Conservation (phyloP, 1,140 invertebrate species). For the Aporrectodea caliginosa region DNA sequence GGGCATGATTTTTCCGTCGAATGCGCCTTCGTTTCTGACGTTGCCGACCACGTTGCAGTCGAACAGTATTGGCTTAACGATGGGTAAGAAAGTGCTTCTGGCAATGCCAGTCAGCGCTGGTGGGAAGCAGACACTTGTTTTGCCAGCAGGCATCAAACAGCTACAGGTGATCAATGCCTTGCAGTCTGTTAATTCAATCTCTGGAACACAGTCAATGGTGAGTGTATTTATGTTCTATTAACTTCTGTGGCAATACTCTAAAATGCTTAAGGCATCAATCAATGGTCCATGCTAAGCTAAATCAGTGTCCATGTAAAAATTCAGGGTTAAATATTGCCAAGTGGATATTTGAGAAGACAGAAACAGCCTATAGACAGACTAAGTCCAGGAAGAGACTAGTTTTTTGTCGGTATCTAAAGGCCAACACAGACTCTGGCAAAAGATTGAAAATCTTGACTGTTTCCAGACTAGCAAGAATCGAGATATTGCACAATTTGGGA, state of each 20-base stretch:
- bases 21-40: neutral
- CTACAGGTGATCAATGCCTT: neutral
- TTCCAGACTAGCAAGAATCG: too few relatives aligned
- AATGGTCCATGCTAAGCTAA: neutral
- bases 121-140: neutral
- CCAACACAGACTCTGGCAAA: too few relatives aligned
- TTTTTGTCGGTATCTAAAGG: too few relatives aligned
- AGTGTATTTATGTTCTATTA: neutral
- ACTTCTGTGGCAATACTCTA: neutral
- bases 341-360: too few relatives aligned
- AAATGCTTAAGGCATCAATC: neutral
- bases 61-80: neutral
- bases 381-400: too few relatives aligned
- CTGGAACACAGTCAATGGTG: neutral
- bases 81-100: neutral
- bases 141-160: neutral
- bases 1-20: neutral
- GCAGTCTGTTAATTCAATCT: neutral
- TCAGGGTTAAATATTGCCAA: too few relatives aligned
- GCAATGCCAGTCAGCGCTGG: neutral
- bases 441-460: too few relatives aligned
- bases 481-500: too few relatives aligned
- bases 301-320: neutral
- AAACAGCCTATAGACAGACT: too few relatives aligned
- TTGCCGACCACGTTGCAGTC: neutral